Conservation (phyloP, 1,140 invertebrate species). For the Bilobella aurantiaca region DNA sequence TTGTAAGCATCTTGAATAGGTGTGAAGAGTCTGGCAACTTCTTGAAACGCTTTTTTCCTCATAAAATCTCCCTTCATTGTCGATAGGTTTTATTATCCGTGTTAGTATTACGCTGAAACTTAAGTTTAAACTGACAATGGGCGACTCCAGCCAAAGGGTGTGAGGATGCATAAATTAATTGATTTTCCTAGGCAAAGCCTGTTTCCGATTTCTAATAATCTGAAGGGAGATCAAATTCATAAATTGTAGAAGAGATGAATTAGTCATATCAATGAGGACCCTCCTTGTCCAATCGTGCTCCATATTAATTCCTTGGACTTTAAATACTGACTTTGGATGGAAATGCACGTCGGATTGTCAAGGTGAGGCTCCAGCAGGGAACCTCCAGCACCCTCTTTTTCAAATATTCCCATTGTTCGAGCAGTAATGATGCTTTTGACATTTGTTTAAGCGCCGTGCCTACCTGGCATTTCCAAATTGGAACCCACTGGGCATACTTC, state of each 20-base stretch:
- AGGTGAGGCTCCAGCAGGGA: neutral
- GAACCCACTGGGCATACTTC: neutral
- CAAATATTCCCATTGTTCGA: neutral
- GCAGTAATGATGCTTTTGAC: conserved; percentile 1
- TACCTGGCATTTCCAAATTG: neutral
- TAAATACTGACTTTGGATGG: neutral
- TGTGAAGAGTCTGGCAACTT: no score
- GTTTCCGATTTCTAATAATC: neutral
- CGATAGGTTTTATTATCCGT: no score
- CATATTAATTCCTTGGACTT: neutral
- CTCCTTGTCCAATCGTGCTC: conserved; percentile 1
- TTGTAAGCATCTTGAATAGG: no score
- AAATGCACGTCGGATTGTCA: neutral
- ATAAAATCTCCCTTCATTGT: no score
- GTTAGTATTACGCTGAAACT: no score
- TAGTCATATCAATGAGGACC: neutral
- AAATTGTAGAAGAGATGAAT: no score
- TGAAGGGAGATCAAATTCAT: no score
- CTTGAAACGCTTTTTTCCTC: no score
- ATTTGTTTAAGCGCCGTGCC: neutral
- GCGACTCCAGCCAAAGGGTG: neutral
- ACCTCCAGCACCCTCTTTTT: neutral
- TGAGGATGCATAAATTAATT: conserved; percentile 6
- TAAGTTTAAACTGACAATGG: no score
- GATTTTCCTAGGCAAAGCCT: neutral